These are phyloP conservation scores for Hypercompe scribonia DNA, from an alignment of 2,888 invertebrate species.

Conservation along the genomic window DNA sequence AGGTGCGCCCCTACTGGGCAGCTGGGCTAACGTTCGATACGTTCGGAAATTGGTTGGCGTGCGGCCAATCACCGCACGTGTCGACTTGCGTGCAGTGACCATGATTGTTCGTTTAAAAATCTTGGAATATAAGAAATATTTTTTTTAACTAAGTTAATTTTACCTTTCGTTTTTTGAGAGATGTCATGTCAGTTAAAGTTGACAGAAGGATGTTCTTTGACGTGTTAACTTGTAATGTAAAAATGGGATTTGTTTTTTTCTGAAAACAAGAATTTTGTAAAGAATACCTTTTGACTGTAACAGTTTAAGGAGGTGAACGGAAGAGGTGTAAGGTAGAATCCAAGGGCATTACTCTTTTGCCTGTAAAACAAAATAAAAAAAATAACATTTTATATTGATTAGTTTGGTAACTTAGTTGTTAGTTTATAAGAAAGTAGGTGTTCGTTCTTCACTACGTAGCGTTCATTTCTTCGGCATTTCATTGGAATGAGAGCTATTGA, in stretches of 20 bases:
- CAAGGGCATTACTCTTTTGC: neutral
- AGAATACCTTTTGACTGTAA: no score
- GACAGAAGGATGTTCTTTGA: no score
- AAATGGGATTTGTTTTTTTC: no score
- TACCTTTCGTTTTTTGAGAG: neutral
- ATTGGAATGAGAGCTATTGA: neutral
- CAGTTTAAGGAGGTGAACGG: no score
- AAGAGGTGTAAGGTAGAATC: no score
- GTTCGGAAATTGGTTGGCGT: conserved; percentile 55
- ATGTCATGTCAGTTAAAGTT: no score
- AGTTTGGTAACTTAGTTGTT: neutral
- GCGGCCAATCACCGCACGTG: conserved; percentile 56
- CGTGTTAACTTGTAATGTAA: no score
- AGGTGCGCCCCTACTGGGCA: conserved; percentile 51
- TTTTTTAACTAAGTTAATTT: neutral
- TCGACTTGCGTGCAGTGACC: conserved; percentile 36
- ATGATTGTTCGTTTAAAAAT: conserved; percentile 22
- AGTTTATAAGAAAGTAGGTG: no score
- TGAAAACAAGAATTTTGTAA: no score
- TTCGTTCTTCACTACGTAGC: no score
- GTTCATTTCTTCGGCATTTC: neutral
- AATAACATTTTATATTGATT: neutral
- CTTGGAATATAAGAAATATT: neutral
- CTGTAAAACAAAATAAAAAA: neutral
- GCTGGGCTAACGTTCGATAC: conserved; percentile 39